phyloP scores from a whole-genome alignment of 2,113 vertebrate genomes.

The Noctilio leporinus region DNA sequence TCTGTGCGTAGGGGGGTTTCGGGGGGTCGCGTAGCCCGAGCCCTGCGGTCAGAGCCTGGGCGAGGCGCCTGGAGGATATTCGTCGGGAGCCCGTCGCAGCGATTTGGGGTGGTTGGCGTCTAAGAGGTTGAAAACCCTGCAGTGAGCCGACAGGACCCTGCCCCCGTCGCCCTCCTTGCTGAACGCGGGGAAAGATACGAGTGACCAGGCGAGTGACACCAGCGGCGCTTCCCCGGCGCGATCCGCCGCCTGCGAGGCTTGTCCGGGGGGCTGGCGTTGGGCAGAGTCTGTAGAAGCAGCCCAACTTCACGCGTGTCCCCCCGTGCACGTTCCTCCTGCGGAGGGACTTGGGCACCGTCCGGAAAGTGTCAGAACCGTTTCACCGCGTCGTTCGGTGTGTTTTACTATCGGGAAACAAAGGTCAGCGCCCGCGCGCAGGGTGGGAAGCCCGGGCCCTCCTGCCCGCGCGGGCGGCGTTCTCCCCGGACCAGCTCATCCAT shows the following conservation, averaged over 20 bases:
- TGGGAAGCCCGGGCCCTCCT: constrained; percentile 40
- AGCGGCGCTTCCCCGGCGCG: neutral
- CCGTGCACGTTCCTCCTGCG: constrained; percentile 8
- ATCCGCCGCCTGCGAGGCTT: constrained; percentile 23
- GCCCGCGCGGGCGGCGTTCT: neutral
- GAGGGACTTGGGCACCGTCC: neutral
- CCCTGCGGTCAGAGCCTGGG: no score
- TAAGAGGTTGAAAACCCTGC: constrained; percentile 28
- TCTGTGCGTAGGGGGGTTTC: no score
- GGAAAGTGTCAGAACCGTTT: neutral
- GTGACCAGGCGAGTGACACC: neutral
- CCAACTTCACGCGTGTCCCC: constrained; percentile 68
- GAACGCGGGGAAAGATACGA: constrained; percentile 28
- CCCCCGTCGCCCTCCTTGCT: constrained; percentile 42
- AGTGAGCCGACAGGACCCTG: neutral
- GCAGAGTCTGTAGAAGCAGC: constrained; percentile 49
- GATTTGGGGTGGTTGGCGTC: constrained; percentile 34
- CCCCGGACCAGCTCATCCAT: constrained; percentile 41
- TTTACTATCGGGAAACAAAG: constrained; percentile 42
- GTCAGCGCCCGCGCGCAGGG: neutral
- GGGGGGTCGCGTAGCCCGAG: no score
- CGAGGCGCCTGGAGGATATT: no score
- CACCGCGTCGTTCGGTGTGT: constrained; percentile 6
- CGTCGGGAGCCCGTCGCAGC: constrained; percentile 21
- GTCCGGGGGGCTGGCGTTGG: neutral